Percentiles rank a stretch among this genome's conserved stretches.
Conservation (phyloP, 2,888 invertebrate genomes). For the Trichogramma evanescens region DNA sequence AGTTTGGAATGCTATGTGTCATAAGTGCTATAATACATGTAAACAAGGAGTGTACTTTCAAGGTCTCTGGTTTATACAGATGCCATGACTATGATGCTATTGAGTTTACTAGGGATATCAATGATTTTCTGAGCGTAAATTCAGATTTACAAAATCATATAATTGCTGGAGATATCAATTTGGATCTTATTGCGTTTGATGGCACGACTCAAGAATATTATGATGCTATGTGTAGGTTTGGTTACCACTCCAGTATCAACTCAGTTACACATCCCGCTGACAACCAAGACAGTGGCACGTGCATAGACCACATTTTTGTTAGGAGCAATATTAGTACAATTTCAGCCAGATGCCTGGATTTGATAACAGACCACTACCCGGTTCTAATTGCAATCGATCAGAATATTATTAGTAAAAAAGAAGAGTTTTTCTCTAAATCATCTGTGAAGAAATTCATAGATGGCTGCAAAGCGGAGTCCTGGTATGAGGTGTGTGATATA, state of each 20-base stretch:
- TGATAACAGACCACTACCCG: constrained; percentile 16
- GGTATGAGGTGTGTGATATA: background rate
- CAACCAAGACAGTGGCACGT: constrained; percentile 6
- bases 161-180: background rate
- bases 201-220: too few species aligned
- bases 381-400: constrained; percentile 4
- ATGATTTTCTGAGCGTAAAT: background rate
- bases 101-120: constrained; percentile 1
- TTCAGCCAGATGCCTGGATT: background rate
- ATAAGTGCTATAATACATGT: background rate
- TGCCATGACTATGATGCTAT: constrained; percentile 7
- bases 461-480: background rate
- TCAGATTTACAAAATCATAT: background rate
- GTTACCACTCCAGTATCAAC: constrained; percentile 9
- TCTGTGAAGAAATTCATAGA: background rate
- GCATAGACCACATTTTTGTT: constrained; percentile 17
- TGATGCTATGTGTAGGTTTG: constrained; percentile 4
- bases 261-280: constrained; percentile 9
- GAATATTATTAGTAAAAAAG: background rate
- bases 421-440: background rate
- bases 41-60: background rate
- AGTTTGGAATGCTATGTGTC: constrained; percentile 2
- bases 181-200: too few species aligned
- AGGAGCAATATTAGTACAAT: background rate
- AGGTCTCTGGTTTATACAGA: constrained; percentile 10